Conservation (phyloP, 2,888 invertebrate genomes). For the Baccha elongata region DNA sequence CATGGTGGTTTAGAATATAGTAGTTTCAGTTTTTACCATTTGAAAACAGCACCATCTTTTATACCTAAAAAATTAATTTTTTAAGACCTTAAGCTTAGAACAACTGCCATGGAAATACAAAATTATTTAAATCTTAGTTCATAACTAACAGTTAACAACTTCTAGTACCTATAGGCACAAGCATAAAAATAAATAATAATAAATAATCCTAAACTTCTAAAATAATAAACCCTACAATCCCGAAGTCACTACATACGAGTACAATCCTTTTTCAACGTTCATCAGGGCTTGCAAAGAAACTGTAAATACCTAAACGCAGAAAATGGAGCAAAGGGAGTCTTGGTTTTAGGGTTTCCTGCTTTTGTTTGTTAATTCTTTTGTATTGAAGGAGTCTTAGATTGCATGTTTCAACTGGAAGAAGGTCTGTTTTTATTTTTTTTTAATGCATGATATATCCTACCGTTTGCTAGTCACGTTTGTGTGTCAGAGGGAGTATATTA, state of each 20-base stretch:
- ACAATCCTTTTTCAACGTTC: neutral
- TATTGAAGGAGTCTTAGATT: neutral
- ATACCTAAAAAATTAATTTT: too few species aligned
- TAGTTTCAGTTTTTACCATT: too few species aligned
- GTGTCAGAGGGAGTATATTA: neutral
- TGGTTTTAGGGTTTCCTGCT: conserved; percentile 4
- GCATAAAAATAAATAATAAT: too few species aligned
- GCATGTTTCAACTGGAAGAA: conserved; percentile 44
- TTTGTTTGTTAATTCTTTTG: conserved; percentile 7
- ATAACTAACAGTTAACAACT: too few species aligned
- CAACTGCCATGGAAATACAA: too few species aligned
- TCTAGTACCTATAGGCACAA: too few species aligned
- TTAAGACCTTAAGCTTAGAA: too few species aligned
- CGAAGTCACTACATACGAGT: conserved; percentile 45
- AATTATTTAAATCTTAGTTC: too few species aligned
- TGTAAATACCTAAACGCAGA: neutral
- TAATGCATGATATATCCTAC: conserved; percentile 11
- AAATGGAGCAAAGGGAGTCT: conserved; percentile 7
- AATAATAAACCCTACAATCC: too few species aligned
- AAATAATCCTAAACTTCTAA: too few species aligned
- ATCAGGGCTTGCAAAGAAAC: neutral
- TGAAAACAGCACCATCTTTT: too few species aligned
- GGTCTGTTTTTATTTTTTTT: conserved; percentile 31
- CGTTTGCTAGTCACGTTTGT: conserved; percentile 13
- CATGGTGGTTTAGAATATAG: too few species aligned